A percentile compares a stretch with the other conserved stretches of the same genome.
Conservation (phyloP, 2,797 vertebrate genomes). For the Tinamus major region DNA sequence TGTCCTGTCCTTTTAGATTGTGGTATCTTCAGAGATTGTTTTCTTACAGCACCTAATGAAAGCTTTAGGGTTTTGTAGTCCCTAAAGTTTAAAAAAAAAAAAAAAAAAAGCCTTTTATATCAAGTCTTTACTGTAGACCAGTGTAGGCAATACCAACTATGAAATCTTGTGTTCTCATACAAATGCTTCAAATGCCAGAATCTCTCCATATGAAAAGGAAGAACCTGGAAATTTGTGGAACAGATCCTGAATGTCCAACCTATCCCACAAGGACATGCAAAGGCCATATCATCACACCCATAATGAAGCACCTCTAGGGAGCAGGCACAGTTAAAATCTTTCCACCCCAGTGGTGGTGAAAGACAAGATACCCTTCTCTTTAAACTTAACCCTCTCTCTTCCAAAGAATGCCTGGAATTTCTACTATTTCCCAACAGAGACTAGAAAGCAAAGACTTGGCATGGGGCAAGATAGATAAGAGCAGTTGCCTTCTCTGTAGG, state of each 20-base stretch:
- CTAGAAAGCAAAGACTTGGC: constrained; percentile 67
- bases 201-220: not conserved
- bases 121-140: not conserved
- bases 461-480: constrained; percentile 70
- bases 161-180: not conserved
- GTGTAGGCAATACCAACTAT: not conserved
- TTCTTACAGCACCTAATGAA: not conserved
- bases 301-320: constrained; percentile 26
- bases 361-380: constrained; percentile 73
- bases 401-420: constrained; percentile 74
- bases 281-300: not conserved
- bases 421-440: constrained; percentile 71
- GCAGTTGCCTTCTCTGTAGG: constrained; percentile 56
- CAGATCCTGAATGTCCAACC: not conserved
- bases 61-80: not conserved
- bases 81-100: not conserved
- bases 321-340: constrained; percentile 55
- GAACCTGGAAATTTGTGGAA: not conserved
- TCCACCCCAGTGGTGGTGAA: constrained; percentile 49
- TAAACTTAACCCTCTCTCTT: constrained; percentile 75
- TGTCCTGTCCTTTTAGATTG: not conserved
- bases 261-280: constrained; percentile 38
- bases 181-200: constrained; percentile 9
- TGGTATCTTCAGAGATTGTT: not conserved
- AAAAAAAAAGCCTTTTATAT: not conserved